A percentile compares a stretch with the other conserved stretches of the same genome.
phyloP scores from a whole-genome alignment of 2,888 invertebrate genomes.

The Torymus texanus region DNA sequence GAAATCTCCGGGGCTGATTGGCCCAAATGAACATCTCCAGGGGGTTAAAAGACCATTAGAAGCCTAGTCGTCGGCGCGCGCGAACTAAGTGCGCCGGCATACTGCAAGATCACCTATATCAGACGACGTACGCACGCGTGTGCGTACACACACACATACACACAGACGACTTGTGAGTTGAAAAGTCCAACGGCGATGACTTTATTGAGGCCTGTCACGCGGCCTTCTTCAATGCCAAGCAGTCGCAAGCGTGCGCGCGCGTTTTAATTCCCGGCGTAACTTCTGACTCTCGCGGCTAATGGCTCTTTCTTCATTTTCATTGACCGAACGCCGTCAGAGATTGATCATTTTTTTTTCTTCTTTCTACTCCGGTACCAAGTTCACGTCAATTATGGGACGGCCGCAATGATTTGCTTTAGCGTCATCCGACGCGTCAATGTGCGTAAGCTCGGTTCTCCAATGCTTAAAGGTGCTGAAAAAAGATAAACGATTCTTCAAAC shows the following conservation, averaged over 20 bases:
- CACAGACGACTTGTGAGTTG: no score
- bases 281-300: not conserved
- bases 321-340: not conserved
- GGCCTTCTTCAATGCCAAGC: slow-evolving; percentile 37
- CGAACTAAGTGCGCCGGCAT: no score
- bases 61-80: not conserved
- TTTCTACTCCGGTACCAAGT: no score
- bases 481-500: no score
- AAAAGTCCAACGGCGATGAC: not conserved
- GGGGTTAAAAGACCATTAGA: slow-evolving; percentile 18
- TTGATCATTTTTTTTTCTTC: slow-evolving; percentile 6
- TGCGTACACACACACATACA: not conserved
- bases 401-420: no score
- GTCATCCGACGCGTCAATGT: no score
- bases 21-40: slow-evolving; percentile 7
- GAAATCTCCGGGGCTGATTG: slow-evolving; percentile 12
- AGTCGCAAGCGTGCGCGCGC: not conserved
- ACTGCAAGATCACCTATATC: no score
- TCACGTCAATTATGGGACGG: no score
- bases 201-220: slow-evolving; percentile 31
- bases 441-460: no score
- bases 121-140: not conserved
- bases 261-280: slow-evolving; percentile 20
- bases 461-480: no score
- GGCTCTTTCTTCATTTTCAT: slow-evolving; percentile 22